phyloP scores from a whole-genome alignment of 2,888 invertebrate species.

The Augochlorella aurata region DNA sequence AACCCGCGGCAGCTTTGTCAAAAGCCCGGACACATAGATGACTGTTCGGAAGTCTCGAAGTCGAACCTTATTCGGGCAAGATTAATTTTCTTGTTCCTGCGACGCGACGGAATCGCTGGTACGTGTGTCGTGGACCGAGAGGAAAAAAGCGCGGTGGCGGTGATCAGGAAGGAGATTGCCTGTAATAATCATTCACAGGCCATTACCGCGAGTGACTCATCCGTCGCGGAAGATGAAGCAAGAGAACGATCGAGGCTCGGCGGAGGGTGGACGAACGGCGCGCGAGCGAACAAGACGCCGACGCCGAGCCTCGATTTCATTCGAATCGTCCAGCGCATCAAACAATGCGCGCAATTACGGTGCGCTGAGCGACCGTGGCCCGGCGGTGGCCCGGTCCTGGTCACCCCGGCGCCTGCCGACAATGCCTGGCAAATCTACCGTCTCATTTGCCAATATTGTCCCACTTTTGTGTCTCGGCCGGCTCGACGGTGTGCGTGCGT shows the following conservation, averaged over 20 bases:
- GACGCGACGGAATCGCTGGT: constrained; percentile 43
- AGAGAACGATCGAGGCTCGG: constrained; percentile 66
- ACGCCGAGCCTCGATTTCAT: constrained; percentile 64
- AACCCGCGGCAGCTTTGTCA: not conserved
- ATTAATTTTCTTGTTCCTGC: constrained; percentile 57
- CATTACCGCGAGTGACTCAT: constrained; percentile 73
- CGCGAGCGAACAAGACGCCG: constrained; percentile 46
- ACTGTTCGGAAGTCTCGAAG: constrained; percentile 39
- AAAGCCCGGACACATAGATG: not conserved
- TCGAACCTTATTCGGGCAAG: constrained; percentile 55
- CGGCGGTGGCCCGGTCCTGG: constrained; percentile 46
- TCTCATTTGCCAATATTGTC: constrained; percentile 81
- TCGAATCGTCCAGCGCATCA: constrained; percentile 76
- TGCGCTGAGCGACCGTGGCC: constrained; percentile 66
- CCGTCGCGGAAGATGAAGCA: constrained; percentile 47
- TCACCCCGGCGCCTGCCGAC: constrained; percentile 75
- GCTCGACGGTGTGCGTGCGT: constrained; percentile 45
- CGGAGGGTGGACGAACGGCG: not conserved
- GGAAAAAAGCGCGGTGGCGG: constrained; percentile 21
- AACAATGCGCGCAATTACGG: constrained; percentile 81
- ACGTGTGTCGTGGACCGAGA: constrained; percentile 29
- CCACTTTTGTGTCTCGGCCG: constrained; percentile 75
- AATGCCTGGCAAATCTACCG: constrained; percentile 78
- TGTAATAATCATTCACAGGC: constrained; percentile 72
- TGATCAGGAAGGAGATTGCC: constrained; percentile 42